Evolutionary conservation across 2,888 invertebrate species (phyloP), one percentile per base, ranked within the genome.

Genomic region (Aspidiotus destructor): DNA sequence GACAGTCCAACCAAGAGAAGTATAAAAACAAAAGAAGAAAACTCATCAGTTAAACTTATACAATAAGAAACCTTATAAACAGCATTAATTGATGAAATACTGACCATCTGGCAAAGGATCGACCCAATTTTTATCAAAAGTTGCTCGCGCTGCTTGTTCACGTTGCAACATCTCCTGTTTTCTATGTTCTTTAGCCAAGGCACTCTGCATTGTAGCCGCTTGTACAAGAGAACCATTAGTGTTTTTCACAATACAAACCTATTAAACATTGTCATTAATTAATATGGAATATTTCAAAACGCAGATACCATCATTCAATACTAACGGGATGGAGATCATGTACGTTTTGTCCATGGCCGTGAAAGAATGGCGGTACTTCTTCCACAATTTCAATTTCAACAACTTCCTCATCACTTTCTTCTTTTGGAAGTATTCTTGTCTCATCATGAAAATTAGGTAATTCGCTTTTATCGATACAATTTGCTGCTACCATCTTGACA

Each of bases 141-240:
- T 70, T 1, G 90, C 86, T 0, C 89, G 89, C 15, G 87, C 78
- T 0, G 88, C 86, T 73, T 91, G 87, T 76, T 96, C 95, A 41
- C 96, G 79, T 74, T 93, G 93, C n/a, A 92, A 79, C 92, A 94
- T 93, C 79, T 99, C 98, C 75, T 91, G 86, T 77, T 99, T 99
- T 58, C 98, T 81, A 64, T 99, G 82, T 77, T 99, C 99, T 76
- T 99, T 99, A 0, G 98, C 92, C 57, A 99, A 77, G 0, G 99
- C 99, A 11, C 92, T 92, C 78, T 99, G 99, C 96, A 96, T 99
- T 93, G 99, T 96, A 0, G 99, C 99, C 0, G 99, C 96, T 78
- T 99, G 99, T 0, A 98, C 98, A 28, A 99, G 79, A 0, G 97
- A 97, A 0, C 99, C 99, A 77, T 99, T 99, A 0, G 99, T 99